A percentile compares a stretch with the other conserved stretches of the same genome.
Evolutionary conservation across 2,797 vertebrate species (phyloP).

Genomic region (Babyrousa celebensis): DNA sequence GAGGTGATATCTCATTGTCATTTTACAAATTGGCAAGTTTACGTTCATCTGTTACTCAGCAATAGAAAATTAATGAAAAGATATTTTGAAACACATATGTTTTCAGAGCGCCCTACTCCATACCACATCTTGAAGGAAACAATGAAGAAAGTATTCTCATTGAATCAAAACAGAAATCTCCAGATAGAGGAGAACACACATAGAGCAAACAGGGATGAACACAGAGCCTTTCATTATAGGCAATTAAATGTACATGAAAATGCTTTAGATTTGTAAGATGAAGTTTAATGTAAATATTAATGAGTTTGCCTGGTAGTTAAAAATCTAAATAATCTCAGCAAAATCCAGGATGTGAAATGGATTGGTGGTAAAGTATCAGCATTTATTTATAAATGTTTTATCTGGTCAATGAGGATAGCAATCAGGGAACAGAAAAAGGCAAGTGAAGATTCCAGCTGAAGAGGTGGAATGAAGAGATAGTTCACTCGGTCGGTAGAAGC

Average conservation of each 20-base stretch:
- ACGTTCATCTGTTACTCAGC: neutral
- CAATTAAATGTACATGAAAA: neutral
- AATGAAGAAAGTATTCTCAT: neutral
- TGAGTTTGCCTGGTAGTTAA: neutral
- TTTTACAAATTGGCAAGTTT: neutral
- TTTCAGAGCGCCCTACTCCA: neutral
- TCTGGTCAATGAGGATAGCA: neutral
- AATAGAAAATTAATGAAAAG: constrained; percentile 2
- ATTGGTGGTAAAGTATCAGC: neutral
- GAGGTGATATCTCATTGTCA: neutral
- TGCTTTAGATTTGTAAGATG: constrained; percentile 2
- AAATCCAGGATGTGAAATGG: neutral
- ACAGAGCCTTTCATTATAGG: neutral
- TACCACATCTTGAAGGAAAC: neutral
- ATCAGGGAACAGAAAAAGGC: neutral
- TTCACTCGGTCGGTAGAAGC: neutral
- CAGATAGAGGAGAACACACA: neutral
- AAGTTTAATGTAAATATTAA: neutral
- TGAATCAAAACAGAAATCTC: constrained; percentile 1
- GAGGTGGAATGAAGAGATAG: neutral
- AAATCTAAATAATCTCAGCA: constrained; percentile 10
- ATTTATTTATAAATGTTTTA: neutral
- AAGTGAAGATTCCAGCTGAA: neutral
- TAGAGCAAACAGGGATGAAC: neutral
- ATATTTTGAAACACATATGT: neutral